phyloP scores from a whole-genome alignment of 1,140 invertebrate species.

The Chelonus insularis region DNA sequence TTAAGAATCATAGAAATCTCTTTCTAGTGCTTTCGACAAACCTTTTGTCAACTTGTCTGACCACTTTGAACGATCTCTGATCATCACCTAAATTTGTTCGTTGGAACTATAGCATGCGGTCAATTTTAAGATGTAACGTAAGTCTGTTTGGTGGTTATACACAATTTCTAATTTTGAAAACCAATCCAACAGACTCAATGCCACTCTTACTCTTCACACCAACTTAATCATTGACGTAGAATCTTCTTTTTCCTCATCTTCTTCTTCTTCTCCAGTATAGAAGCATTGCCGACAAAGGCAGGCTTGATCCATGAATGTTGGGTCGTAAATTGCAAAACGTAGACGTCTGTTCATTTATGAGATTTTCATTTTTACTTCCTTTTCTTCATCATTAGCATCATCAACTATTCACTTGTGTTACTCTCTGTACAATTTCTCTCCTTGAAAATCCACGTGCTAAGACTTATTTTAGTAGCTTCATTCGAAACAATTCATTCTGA shows the following conservation, averaged over 20 bases:
- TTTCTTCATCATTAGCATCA: background rate
- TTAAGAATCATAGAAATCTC: background rate
- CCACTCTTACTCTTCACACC: no score
- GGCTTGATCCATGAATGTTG: background rate
- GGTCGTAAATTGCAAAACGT: background rate
- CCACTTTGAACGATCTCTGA: background rate
- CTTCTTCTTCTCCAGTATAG: no score
- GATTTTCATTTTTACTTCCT: background rate
- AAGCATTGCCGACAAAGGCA: background rate
- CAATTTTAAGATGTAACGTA: background rate
- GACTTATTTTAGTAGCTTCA: no score
- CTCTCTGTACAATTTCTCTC: background rate
- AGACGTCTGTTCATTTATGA: background rate
- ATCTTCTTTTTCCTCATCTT: no score
- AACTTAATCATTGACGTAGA: no score
- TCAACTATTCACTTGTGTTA: background rate
- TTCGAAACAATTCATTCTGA: no score
- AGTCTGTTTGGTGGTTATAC: no score
- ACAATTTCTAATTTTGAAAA: no score
- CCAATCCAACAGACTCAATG: no score
- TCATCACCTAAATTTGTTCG: background rate
- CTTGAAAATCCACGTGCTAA: no score
- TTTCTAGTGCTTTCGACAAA: background rate
- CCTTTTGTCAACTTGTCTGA: background rate
- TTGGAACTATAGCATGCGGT: background rate